Percentiles rank a stretch among this genome's conserved stretches.
These are phyloP conservation scores for Mesochorus sp. DNA, from an alignment of 2,888 invertebrate species.

Conservation along the genomic window DNA sequence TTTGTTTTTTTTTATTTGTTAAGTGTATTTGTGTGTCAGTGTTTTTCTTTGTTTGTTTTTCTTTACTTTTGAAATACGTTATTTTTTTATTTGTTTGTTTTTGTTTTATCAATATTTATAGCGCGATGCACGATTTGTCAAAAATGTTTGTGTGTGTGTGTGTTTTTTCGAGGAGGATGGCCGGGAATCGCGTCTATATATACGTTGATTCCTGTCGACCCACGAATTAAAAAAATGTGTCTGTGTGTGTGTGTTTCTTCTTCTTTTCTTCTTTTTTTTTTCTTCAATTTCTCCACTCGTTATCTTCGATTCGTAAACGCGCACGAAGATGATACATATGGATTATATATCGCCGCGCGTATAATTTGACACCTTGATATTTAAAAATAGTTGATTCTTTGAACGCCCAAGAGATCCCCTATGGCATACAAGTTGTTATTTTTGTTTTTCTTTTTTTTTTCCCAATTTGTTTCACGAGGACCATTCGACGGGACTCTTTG, in stretches of 20 bases:
- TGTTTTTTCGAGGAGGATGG: conserved; percentile 34
- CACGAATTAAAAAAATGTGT: too few species aligned
- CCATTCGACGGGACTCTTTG: conserved; percentile 4
- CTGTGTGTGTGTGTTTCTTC: too few species aligned
- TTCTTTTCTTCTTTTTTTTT: conserved; percentile 3
- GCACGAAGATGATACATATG: conserved; percentile 37
- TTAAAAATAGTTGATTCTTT: conserved; percentile 79
- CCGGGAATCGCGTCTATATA: conserved; percentile 41
- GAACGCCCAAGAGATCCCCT: conserved; percentile 48
- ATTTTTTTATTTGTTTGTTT: conserved; percentile 43
- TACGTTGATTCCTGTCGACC: conserved; percentile 19
- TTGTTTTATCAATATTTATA: conserved; percentile 14
- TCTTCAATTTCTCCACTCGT: conserved; percentile 16
- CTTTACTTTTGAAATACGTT: conserved; percentile 49
- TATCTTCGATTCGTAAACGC: conserved; percentile 21
- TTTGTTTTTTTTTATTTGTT: too few species aligned
- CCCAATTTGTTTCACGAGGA: conserved; percentile 33
- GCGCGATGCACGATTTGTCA: conserved; percentile 35
- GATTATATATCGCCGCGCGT: conserved; percentile 55
- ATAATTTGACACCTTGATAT: conserved; percentile 78
- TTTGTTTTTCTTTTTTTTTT: conserved; percentile 17
- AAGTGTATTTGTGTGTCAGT: conserved; percentile 56
- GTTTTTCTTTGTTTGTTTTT: conserved; percentile 7
- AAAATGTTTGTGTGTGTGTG: conserved; percentile 46
- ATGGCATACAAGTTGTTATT: conserved; percentile 30